Percentiles rank a stretch among this genome's conserved stretches.
These are phyloP conservation scores for Dendrocincla tyrannina DNA, from an alignment of 2,797 vertebrate species.

Conservation along the genomic window DNA sequence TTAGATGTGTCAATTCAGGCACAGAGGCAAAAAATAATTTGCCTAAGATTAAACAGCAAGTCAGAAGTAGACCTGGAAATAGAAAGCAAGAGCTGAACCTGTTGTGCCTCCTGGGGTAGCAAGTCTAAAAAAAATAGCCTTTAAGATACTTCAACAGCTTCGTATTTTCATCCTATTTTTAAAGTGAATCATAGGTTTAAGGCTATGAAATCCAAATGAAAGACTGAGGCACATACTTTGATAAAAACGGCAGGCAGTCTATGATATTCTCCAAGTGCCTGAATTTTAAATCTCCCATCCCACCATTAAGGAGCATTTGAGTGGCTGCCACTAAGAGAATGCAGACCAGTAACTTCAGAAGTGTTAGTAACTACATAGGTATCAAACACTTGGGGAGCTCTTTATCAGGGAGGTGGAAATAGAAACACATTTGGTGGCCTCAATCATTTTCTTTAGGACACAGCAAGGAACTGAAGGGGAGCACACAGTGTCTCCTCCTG, in stretches of 20 bases:
- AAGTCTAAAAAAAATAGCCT: background rate
- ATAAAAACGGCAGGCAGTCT: background rate
- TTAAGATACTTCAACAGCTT: background rate
- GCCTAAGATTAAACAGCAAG: background rate
- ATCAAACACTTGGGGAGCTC: conserved; percentile 66
- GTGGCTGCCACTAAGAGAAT: conserved; percentile 13
- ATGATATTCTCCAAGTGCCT: background rate
- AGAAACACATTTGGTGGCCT: conserved; percentile 75
- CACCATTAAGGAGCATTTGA: conserved; percentile 13
- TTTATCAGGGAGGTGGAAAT: conserved; percentile 69
- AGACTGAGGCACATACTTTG: background rate
- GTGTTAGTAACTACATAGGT: conserved; percentile 65
- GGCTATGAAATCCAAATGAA: background rate
- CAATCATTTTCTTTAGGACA: conserved; percentile 70
- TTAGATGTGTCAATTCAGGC: background rate
- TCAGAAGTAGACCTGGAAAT: background rate
- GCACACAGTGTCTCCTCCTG: conserved; percentile 45
- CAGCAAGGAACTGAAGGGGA: conserved; percentile 33
- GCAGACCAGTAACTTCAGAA: conserved; percentile 63
- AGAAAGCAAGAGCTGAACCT: background rate
- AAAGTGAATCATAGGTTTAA: background rate
- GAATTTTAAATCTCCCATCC: conserved; percentile 28
- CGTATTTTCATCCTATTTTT: background rate
- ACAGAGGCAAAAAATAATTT: background rate
- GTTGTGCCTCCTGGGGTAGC: background rate